A percentile compares a stretch with the other conserved stretches of the same genome.
Evolutionary conservation across 2,113 vertebrate species (phyloP).

Genomic region (Oryctolagus cuniculus): mOryCun1.1 NC_091439.1:130990001-130990500

Average conservation of each 20-base stretch:
- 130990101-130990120: too few relatives aligned
- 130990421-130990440: neutral
- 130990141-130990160: too few relatives aligned
- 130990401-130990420: neutral
- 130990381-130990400: neutral
- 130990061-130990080: too few relatives aligned
- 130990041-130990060: too few relatives aligned
- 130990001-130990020: neutral
- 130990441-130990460: too few relatives aligned
- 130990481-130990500: neutral
- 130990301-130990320: neutral
- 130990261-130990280: neutral
- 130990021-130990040: neutral
- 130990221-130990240: too few relatives aligned
- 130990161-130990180: too few relatives aligned
- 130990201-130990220: too few relatives aligned
- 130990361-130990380: neutral
- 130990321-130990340: neutral
- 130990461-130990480: neutral
- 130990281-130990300: constrained; percentile 13
- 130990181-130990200: too few relatives aligned
- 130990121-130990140: too few relatives aligned
- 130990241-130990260: too few relatives aligned
- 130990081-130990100: too few relatives aligned
- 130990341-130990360: neutral